Evolutionary conservation across 92 coral and sea anemone species (phyloP).

Genomic region (Actinernus sp.): DNA sequence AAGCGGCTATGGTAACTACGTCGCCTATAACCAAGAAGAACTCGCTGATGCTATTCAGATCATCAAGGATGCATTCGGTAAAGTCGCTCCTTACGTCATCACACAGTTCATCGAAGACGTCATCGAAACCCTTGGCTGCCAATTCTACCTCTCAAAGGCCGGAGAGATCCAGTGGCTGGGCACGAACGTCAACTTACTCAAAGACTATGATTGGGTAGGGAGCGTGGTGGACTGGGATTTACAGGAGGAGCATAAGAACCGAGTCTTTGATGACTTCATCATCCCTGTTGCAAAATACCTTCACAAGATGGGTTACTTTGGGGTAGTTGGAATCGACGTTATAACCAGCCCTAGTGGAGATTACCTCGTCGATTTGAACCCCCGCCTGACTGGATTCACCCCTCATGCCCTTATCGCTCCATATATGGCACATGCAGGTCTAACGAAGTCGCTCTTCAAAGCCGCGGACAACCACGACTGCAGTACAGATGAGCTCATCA

Average conservation of each 20-base stretch:
- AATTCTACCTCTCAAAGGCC: constrained; percentile 67
- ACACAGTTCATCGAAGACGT: constrained; percentile 60
- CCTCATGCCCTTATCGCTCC: constrained; percentile 71
- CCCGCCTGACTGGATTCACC: constrained; percentile 76
- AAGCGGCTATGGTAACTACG: constrained; percentile 59
- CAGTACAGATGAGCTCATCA: constrained; percentile 29
- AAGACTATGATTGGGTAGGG: constrained; percentile 60
- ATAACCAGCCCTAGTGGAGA: constrained; percentile 55
- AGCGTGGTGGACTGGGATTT: constrained; percentile 78
- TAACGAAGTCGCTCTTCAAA: constrained; percentile 43
- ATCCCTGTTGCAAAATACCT: constrained; percentile 70
- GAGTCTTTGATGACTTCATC: constrained; percentile 51
- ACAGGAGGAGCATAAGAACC: constrained; percentile 51
- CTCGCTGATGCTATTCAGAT: constrained; percentile 12
- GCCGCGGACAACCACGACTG: constrained; percentile 43
- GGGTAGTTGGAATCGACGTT: constrained; percentile 79
- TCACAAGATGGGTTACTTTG: constrained; percentile 68
- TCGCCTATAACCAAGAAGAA: constrained; percentile 42
- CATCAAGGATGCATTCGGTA: constrained; percentile 29
- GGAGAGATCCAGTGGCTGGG: constrained; percentile 73
- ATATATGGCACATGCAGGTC: constrained; percentile 65
- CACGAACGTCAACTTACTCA: constrained; percentile 51
- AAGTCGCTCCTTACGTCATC: constrained; percentile 30
- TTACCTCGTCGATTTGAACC: constrained; percentile 74
- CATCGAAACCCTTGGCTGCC: constrained; percentile 63